Percentiles rank a stretch among this genome's conserved stretches.
Conservation (phyloP, 1,140 invertebrate species). For the Sitophilus oryzae region DNA sequence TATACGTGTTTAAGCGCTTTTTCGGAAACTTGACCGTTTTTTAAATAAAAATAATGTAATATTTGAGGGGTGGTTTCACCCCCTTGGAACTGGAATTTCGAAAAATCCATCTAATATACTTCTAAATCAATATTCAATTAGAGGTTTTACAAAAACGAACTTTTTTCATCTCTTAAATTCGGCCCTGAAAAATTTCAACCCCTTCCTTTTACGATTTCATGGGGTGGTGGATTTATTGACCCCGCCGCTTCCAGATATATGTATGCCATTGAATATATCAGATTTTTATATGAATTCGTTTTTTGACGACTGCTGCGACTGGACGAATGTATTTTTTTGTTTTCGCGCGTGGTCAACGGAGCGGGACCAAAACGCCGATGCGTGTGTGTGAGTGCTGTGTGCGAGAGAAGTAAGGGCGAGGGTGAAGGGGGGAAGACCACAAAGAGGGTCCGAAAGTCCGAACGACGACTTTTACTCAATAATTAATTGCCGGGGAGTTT, state of each 20-base stretch:
- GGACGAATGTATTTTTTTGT: neutral
- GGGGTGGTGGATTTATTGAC: neutral
- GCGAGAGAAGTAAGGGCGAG: neutral
- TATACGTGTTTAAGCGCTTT: too few species aligned
- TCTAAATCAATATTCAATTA: too few species aligned
- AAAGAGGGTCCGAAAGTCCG: neutral
- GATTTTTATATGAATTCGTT: neutral
- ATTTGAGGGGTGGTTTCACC: too few species aligned
- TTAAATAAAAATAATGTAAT: too few species aligned
- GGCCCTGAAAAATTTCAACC: neutral
- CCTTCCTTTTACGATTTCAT: neutral
- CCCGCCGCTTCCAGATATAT: too few species aligned
- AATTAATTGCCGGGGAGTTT: neutral
- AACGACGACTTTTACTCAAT: neutral
- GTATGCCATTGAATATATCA: neutral
- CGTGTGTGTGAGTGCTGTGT: neutral
- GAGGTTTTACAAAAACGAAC: too few species aligned
- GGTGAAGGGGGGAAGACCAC: neutral
- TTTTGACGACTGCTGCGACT: neutral
- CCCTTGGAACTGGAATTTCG: too few species aligned
- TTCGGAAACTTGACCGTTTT: too few species aligned
- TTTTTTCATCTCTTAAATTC: too few species aligned
- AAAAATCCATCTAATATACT: too few species aligned
- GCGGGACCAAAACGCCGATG: too few species aligned
- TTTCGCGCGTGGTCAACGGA: neutral